A percentile compares a stretch with the other conserved stretches of the same genome.
Conservation (phyloP, 2,797 vertebrate genomes). For the Crenichthys baileyi region DNA sequence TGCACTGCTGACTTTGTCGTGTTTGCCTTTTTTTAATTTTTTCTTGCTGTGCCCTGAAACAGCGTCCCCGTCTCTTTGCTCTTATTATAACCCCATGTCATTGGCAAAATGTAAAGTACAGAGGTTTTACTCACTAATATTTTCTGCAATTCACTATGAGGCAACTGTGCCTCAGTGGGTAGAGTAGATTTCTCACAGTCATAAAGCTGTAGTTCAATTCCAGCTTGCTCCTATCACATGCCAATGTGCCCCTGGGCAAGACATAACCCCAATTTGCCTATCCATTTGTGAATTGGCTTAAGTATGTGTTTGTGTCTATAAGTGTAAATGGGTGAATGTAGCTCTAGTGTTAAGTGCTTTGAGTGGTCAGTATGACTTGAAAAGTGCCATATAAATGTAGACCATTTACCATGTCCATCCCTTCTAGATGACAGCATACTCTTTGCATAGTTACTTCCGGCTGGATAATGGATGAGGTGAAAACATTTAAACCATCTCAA, state of each 20-base stretch:
- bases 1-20: neutral
- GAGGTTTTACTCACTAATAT: neutral
- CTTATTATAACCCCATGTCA: neutral
- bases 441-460: neutral
- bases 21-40: conserved; percentile 8
- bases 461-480: neutral
- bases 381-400: neutral
- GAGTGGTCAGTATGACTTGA: neutral
- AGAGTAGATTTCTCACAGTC: neutral
- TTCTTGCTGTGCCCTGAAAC: neutral
- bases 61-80: neutral
- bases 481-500: neutral
- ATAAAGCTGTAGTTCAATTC: neutral
- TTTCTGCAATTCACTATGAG: neutral
- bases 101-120: neutral
- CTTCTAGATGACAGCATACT: neutral
- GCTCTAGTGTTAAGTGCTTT: neutral
- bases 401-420: neutral
- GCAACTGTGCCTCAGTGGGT: neutral
- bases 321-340: neutral
- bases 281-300: neutral
- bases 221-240: neutral
- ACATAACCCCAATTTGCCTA: neutral
- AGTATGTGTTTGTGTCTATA: neutral
- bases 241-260: neutral